phyloP scores from a whole-genome alignment of 30 jellyfish, hydroid and myxozoan species.

The Cassiopea andromeda region DNA sequence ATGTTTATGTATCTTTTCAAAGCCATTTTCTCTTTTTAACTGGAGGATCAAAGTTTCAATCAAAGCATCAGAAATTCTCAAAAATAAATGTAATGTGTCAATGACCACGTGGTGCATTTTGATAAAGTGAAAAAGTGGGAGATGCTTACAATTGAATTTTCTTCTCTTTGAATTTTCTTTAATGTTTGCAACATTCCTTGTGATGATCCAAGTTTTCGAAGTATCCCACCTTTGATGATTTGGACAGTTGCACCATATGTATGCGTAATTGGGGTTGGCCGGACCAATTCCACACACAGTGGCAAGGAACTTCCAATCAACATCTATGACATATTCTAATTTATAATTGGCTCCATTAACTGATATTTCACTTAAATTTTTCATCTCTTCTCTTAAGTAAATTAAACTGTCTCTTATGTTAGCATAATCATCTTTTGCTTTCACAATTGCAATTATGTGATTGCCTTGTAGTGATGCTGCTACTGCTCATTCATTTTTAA shows the following conservation, averaged over 20 bases:
- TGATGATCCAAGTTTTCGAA: not conserved
- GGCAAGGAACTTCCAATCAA: too few relatives aligned
- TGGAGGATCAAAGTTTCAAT: not conserved
- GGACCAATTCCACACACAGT: constrained; percentile 43
- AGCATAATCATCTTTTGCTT: too few relatives aligned
- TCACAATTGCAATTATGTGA: too few relatives aligned
- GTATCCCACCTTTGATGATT: not conserved
- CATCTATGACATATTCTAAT: not conserved
- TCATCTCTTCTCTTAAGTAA: constrained; percentile 29
- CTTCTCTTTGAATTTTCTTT: not conserved
- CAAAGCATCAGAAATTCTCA: not conserved
- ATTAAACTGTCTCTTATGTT: not conserved
- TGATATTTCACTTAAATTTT: not conserved
- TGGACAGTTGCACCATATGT: constrained; percentile 43
- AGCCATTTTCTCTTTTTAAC: not conserved
- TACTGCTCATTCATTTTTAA: not conserved
- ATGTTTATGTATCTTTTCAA: too few relatives aligned
- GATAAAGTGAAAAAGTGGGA: not conserved
- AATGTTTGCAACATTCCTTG: not conserved
- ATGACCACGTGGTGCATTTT: not conserved
- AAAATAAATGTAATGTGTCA: not conserved
- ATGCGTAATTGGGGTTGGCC: constrained; percentile 42
- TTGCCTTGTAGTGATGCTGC: too few relatives aligned
- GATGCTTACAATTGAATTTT: not conserved
- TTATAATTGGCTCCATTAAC: constrained; percentile 15